Conservation (phyloP, 2,888 invertebrate genomes). For the Geotrupes spiniger region DNA sequence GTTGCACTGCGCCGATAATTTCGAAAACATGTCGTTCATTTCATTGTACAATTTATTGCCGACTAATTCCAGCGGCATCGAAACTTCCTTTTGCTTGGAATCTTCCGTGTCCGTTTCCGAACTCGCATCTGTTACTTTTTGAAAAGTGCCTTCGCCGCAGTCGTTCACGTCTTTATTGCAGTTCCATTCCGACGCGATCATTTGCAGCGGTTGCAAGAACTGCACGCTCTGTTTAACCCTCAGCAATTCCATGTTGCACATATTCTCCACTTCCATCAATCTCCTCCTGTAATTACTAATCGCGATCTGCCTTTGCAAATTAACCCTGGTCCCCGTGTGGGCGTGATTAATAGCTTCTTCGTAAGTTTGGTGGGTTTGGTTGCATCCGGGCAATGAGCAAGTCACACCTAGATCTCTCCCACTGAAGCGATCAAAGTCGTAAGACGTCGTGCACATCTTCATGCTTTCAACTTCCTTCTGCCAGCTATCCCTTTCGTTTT, state of each 20-base stretch:
- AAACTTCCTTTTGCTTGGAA: conserved; percentile 3
- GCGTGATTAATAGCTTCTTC: conserved; percentile 39
- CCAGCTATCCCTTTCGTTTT: conserved; percentile 43
- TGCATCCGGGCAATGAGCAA: not conserved
- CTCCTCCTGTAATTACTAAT: conserved; percentile 46
- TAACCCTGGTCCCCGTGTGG: conserved; percentile 40
- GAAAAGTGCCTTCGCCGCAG: conserved; percentile 13
- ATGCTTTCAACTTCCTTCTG: conserved; percentile 41
- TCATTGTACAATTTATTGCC: conserved; percentile 19
- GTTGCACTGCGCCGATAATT: conserved; percentile 11
- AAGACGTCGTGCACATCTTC: not conserved
- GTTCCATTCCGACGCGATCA: conserved; percentile 47
- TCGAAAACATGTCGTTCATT: conserved; percentile 16
- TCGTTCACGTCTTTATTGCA: conserved; percentile 10
- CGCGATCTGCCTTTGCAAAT: conserved; percentile 41
- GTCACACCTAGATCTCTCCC: not conserved
- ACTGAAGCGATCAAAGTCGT: not conserved
- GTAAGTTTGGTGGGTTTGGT: conserved; percentile 25
- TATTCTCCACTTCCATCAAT: conserved; percentile 47
- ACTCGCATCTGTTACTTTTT: not conserved
- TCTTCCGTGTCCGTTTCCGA: conserved; percentile 10
- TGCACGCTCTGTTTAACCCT: conserved; percentile 46
- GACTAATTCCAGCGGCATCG: conserved; percentile 17
- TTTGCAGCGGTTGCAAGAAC: conserved; percentile 44
- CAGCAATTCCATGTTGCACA: conserved; percentile 48